phyloP scores from a whole-genome alignment of 2,797 vertebrate species.

The Trichosurus vulpecula region DNA sequence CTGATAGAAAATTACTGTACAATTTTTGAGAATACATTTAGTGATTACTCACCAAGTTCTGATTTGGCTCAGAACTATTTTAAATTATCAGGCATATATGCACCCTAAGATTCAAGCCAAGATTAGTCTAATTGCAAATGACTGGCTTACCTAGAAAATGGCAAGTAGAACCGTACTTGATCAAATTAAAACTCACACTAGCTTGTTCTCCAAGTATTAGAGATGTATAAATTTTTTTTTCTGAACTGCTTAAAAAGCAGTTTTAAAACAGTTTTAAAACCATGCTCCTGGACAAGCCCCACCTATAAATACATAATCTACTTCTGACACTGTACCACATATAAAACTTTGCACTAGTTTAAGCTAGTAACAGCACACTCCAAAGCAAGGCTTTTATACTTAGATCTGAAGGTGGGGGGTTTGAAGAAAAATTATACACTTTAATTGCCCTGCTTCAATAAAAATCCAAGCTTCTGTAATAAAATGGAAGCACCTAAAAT shows the following conservation, averaged over 20 bases:
- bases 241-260: not conserved
- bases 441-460: not conserved
- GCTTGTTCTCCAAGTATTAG: not conserved
- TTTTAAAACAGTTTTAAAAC: no score
- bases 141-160: not conserved
- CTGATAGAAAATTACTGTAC: not conserved
- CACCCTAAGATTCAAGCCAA: not conserved
- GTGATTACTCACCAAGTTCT: not conserved
- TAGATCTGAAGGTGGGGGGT: not conserved
- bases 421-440: not conserved
- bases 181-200: not conserved
- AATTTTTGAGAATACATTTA: not conserved
- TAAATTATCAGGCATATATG: not conserved
- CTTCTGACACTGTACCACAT: not conserved
- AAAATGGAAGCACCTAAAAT: not conserved
- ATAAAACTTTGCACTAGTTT: not conserved
- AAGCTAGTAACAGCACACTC: not conserved
- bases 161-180: not conserved
- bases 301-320: not conserved
- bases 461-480: not conserved
- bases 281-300: not conserved
- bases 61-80: not conserved
- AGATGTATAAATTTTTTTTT: not conserved
- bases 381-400: not conserved
- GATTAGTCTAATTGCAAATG: not conserved